phyloP scores from a whole-genome alignment of 2,797 vertebrate genomes.

The Falco columbarius region DNA sequence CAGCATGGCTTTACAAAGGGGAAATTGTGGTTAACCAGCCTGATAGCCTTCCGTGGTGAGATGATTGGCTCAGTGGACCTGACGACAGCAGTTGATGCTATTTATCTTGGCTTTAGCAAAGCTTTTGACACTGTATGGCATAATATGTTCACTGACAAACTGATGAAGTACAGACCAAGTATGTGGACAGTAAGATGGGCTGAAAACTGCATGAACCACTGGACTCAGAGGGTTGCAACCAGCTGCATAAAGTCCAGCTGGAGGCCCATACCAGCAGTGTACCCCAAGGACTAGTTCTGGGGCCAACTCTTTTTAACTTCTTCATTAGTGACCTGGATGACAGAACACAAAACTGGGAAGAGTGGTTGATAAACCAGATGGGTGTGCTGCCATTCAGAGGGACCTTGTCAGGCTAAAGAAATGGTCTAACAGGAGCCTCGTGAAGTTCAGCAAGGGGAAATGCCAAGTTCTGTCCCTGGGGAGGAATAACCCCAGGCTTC shows the following conservation, averaged over 20 bases:
- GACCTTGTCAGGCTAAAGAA: not conserved
- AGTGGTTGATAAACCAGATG: not conserved
- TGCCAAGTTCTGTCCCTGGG: not conserved
- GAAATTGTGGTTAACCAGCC: not conserved
- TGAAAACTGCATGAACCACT: not conserved
- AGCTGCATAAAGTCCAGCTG: not conserved
- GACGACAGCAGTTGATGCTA: not conserved
- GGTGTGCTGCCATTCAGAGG: not conserved
- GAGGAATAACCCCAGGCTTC: not conserved
- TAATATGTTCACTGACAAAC: not conserved
- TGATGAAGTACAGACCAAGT: not conserved
- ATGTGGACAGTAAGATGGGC: accelerated
- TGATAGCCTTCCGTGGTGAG: not conserved
- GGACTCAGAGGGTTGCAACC: not conserved
- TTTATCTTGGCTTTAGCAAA: not conserved
- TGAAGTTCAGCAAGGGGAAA: not conserved
- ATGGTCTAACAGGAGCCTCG: not conserved
- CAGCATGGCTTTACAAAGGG: not conserved
- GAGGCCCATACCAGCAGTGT: not conserved
- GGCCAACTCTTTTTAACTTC: not conserved
- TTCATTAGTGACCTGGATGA: not conserved
- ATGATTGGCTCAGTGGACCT: not conserved
- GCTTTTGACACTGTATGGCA: not conserved
- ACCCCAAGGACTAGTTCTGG: not conserved
- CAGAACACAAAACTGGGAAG: not conserved